Evolutionary conservation across 2,113 vertebrate genomes (phyloP).

Genomic region (Conger conger): DNA sequence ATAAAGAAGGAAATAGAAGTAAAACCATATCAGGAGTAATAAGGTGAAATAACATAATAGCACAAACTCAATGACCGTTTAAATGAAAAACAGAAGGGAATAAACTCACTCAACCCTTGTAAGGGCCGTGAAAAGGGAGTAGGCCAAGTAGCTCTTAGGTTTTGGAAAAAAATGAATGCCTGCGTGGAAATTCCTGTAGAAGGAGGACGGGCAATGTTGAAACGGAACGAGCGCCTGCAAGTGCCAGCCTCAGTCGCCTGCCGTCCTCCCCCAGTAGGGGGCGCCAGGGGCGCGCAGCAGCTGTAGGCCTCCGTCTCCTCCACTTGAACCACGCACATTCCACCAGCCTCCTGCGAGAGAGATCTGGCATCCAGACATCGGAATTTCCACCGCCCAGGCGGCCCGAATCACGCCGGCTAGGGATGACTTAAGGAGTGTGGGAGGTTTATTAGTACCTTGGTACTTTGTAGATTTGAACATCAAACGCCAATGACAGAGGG

Average conservation of each 20-base stretch:
- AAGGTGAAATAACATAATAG: neutral
- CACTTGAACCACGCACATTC: neutral
- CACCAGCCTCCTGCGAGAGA: neutral
- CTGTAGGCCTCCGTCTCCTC: neutral
- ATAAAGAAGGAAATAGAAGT: neutral
- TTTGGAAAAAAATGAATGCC: neutral
- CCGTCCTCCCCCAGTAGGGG: neutral
- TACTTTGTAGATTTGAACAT: conserved; percentile 38
- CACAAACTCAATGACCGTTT: no score
- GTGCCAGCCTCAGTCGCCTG: neutral
- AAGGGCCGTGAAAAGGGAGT: neutral
- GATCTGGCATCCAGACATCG: neutral
- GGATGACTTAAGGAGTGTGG: conserved; percentile 38
- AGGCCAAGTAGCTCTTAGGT: neutral
- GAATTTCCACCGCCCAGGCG: neutral
- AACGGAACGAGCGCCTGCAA: neutral
- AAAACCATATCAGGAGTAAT: neutral
- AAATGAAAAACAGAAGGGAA: no score
- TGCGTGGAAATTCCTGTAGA: neutral
- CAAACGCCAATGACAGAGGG: conserved; percentile 27
- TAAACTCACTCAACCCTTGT: no score
- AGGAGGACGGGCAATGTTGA: neutral
- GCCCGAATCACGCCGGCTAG: conserved; percentile 5
- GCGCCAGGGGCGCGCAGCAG: neutral
- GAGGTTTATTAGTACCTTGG: conserved; percentile 45